Percentiles rank a stretch among this genome's conserved stretches.
These are phyloP conservation scores for Leguminivora glycinivorella DNA, from an alignment of 1,140 invertebrate species.

Conservation along the genomic window DNA sequence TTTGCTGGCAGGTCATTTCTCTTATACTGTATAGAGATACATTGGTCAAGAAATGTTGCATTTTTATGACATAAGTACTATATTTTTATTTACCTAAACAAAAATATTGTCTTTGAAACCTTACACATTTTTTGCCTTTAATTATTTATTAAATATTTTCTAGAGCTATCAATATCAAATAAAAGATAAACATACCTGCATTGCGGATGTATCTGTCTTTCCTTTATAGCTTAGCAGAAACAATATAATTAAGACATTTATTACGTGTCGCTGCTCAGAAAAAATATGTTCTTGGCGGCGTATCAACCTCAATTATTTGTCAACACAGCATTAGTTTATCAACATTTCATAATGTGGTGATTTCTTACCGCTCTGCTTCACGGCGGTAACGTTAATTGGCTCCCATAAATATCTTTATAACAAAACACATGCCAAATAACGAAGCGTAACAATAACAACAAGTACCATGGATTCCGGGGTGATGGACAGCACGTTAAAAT, in stretches of 20 bases:
- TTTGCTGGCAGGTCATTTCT: slow-evolving; percentile 64
- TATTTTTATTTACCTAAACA: slow-evolving; percentile 17
- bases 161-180: slow-evolving; percentile 4
- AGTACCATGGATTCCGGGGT: slow-evolving; percentile 20
- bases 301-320: slow-evolving; percentile 43
- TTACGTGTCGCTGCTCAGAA: slow-evolving; percentile 41
- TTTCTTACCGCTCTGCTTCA: slow-evolving; percentile 13
- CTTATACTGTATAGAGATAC: slow-evolving; percentile 70
- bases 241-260: slow-evolving; percentile 46
- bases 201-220: neutral
- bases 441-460: slow-evolving; percentile 28
- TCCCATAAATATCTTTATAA: slow-evolving; percentile 29
- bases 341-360: slow-evolving; percentile 28
- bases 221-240: slow-evolving; percentile 30
- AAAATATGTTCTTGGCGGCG: slow-evolving; percentile 44
- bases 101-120: neutral
- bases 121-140: no score
- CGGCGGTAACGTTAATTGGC: slow-evolving; percentile 24
- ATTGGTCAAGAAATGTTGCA: slow-evolving; percentile 58
- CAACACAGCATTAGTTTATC: slow-evolving; percentile 33
- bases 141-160: slow-evolving; percentile 5
- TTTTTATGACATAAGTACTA: slow-evolving; percentile 12
- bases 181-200: neutral
- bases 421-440: slow-evolving; percentile 35
- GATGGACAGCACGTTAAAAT: slow-evolving; percentile 33